Evolutionary conservation across 2,888 invertebrate species (phyloP).

Genomic region (Nasonovia ribisnigri): DNA sequence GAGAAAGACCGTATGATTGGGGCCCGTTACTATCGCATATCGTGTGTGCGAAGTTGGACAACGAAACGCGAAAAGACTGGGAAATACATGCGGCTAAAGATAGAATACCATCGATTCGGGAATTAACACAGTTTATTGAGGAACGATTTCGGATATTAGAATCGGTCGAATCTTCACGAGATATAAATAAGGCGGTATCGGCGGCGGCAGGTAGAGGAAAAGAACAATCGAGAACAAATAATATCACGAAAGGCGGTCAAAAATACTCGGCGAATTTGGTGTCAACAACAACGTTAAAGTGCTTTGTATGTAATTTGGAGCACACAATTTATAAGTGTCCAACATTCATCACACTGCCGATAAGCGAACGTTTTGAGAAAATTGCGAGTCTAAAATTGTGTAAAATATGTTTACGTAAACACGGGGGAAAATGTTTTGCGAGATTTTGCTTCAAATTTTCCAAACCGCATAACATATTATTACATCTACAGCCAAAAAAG

Average conservation of each 20-base stretch:
- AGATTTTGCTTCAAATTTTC: background rate
- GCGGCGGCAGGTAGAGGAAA: no score
- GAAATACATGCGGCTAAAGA: background rate
- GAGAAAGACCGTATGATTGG: background rate
- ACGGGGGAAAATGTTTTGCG: background rate
- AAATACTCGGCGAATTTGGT: background rate
- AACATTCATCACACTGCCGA: background rate
- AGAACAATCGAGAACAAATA: background rate
- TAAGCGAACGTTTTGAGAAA: background rate
- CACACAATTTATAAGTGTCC: conserved; percentile 3
- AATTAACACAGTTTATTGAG: no score
- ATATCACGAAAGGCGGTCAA: background rate
- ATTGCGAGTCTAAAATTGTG: background rate
- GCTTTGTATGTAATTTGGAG: background rate
- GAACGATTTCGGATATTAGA: no score
- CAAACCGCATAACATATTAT: background rate
- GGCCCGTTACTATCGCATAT: background rate
- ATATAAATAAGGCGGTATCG: background rate
- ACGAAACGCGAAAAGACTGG: background rate
- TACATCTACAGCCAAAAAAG: background rate
- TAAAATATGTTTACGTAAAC: background rate
- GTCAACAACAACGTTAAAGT: background rate
- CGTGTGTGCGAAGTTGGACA: background rate
- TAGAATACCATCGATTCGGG: no score
- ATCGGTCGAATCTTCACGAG: background rate